These are phyloP conservation scores for Henricia sp. DNA, from an alignment of 53 echinoderm and acorn worm species.

Conservation along the genomic window DNA sequence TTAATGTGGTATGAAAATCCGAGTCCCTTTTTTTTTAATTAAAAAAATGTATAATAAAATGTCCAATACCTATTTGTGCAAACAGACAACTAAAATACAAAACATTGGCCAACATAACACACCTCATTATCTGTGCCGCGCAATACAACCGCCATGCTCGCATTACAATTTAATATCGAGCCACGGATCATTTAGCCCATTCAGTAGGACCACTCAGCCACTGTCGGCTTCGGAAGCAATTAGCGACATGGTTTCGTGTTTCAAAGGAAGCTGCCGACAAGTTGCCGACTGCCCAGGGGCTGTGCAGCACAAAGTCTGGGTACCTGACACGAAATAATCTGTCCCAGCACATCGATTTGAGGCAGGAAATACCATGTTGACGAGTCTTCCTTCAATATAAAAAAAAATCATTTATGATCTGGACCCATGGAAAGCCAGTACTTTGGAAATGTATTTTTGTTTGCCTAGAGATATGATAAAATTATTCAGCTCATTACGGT, in stretches of 20 bases:
- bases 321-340: neutral
- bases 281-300: slow-evolving; percentile 13
- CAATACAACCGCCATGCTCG: neutral
- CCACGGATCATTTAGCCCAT: slow-evolving; percentile 56
- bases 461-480: slow-evolving; percentile 27
- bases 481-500: slow-evolving; percentile 60
- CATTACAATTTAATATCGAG: slow-evolving; percentile 55
- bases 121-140: neutral
- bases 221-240: slow-evolving; percentile 46
- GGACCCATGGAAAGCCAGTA: slow-evolving; percentile 6
- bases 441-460: neutral
- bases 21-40: no score
- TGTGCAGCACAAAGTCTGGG: no score
- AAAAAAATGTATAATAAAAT: no score
- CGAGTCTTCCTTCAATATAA: slow-evolving; percentile 4
- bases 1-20: no score
- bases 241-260: slow-evolving; percentile 39
- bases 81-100: neutral
- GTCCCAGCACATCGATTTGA: no score
- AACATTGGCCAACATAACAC: neutral
- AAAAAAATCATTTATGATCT: neutral
- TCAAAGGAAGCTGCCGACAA: slow-evolving; percentile 55
- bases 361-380: no score
- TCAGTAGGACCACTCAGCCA: slow-evolving; percentile 28
- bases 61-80: neutral